Conservation (phyloP, 2,797 vertebrate genomes). For the Lagodon rhomboides region DNA sequence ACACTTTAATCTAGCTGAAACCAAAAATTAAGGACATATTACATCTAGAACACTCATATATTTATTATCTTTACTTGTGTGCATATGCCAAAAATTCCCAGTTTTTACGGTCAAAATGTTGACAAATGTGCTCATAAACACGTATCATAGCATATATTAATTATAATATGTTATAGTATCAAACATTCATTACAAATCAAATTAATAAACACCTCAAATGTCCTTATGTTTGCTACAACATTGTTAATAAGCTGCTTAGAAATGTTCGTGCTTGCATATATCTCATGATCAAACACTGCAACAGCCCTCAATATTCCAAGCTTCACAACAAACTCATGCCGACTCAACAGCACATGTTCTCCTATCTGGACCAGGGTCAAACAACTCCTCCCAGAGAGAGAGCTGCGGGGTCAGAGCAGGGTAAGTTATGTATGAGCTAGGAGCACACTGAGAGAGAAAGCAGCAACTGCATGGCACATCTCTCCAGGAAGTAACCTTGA, state of each 20-base stretch:
- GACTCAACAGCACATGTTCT: constrained; percentile 62
- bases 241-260: neutral
- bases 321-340: constrained; percentile 52
- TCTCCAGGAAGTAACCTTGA: constrained; percentile 87
- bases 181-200: neutral
- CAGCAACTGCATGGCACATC: constrained; percentile 79
- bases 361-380: constrained; percentile 71
- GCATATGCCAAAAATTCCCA: neutral
- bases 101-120: neutral
- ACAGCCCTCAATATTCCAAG: constrained; percentile 29
- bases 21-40: neutral
- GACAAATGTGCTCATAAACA: neutral
- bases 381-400: constrained; percentile 67
- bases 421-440: constrained; percentile 83
- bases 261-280: neutral
- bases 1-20: neutral
- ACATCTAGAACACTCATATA: too few relatives aligned
- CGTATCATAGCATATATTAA: neutral
- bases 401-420: constrained; percentile 79
- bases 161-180: neutral
- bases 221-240: neutral
- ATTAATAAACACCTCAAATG: neutral
- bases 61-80: too few relatives aligned
- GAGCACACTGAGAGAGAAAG: constrained; percentile 70
- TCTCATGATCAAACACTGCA: neutral